These are phyloP conservation scores for Dipodomys merriami DNA, from an alignment of 2,113 vertebrate species.

Conservation along the genomic window DNA sequence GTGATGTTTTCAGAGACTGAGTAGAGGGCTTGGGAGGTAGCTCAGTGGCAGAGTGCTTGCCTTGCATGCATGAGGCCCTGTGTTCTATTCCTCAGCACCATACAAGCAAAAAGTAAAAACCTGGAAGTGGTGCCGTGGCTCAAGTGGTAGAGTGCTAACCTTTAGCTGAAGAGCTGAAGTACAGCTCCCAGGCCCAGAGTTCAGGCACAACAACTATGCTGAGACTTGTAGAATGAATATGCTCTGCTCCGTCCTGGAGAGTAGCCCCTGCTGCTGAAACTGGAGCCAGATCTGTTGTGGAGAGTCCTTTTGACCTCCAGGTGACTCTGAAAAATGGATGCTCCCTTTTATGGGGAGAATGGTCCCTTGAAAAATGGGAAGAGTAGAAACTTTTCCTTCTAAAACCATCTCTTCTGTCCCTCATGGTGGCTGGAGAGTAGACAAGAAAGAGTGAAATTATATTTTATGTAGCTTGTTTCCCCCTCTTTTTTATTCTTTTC, in stretches of 20 bases:
- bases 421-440: constrained; percentile 47
- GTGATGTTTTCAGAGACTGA: too few relatives aligned
- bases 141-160: too few relatives aligned
- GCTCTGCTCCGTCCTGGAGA: constrained; percentile 93
- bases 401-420: constrained; percentile 87
- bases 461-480: too few relatives aligned
- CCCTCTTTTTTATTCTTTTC: too few relatives aligned
- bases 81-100: too few relatives aligned
- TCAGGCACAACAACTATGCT: constrained; percentile 75
- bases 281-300: constrained; percentile 94
- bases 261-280: constrained; percentile 95
- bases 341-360: constrained; percentile 89
- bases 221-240: constrained; percentile 89
- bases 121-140: too few relatives aligned
- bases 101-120: too few relatives aligned
- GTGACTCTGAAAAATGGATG: constrained; percentile 87
- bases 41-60: too few relatives aligned
- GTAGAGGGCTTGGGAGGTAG: too few relatives aligned
- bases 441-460: too few relatives aligned
- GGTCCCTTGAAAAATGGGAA: constrained; percentile 86
- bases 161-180: constrained; percentile 28
- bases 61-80: too few relatives aligned
- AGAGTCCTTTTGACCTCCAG: constrained; percentile 85
- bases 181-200: too few relatives aligned
- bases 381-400: constrained; percentile 88